Evolutionary conservation across 2,888 invertebrate species (phyloP), one percentile per base, ranked within the genome.

Genomic region (Neoitamus cyanurus): DNA sequence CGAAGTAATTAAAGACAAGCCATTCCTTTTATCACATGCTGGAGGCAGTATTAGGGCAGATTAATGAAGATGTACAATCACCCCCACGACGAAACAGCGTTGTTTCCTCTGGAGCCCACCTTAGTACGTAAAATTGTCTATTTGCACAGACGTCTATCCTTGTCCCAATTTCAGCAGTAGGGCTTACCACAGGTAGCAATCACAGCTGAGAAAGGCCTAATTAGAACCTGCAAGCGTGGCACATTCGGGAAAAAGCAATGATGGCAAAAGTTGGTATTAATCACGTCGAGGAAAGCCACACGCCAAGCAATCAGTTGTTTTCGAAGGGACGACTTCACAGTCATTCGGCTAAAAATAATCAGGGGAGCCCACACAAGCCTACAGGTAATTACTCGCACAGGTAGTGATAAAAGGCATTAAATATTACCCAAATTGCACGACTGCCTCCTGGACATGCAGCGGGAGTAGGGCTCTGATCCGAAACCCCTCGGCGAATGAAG

Each of bases 1-100:
- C 20, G 58, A 15, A 1, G 20, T 58, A 58, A 58, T 58, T 58
- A 25, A 58, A 25, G 58, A 58, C 58, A 58, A 58, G 25, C 25
- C 58, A 58, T 58, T 20, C 58, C 58, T 58, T 58, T 58, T 58
- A 58, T 58, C 58, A 58, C 58, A 58, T 58, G 58, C 58, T 58
- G 9, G 58, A 58, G 58, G 58, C 58, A 9, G 25, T 7, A 58
- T 58, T 58, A 58, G 58, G 58, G 58, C 4, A 25, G 25, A 58
- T 58, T 58, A 58, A 58, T 58, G 58, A 58, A 58, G 58, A 58
- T 58, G 58, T 58, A 58, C 58, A 20, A 7, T 25, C 58, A 15
- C 0, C 7, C 20, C 3, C 58, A n/a, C n/a, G n/a, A 46, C 11
- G 42, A n/a, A 46, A 46, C 42, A n/a, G 13, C n/a, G 0, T 9